Evolutionary conservation across 2,797 vertebrate genomes (phyloP).

Genomic region (Pantherophis vulpinus): DNA sequence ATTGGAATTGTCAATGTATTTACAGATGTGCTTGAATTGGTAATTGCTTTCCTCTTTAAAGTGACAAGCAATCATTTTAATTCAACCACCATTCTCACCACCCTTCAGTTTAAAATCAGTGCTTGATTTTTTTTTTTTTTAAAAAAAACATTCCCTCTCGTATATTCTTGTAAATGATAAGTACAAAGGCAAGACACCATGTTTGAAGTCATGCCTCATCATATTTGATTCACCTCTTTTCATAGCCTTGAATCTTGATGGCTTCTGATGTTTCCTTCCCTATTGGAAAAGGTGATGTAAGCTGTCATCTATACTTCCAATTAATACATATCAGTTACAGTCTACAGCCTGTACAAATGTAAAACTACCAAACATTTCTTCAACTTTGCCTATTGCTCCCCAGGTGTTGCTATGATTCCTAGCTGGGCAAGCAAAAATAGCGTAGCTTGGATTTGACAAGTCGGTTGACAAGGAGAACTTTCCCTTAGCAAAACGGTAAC

Average conservation of each 20-base stretch:
- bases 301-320: conserved; percentile 89
- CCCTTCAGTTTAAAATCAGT: conserved; percentile 55
- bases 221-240: conserved; percentile 70
- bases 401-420: conserved; percentile 80
- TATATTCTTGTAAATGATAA: conserved; percentile 71
- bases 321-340: conserved; percentile 89
- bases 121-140: conserved; percentile 58
- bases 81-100: not conserved
- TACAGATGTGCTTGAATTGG: conserved; percentile 66
- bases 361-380: conserved; percentile 71
- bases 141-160: conserved; percentile 48
- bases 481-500: conserved; percentile 28
- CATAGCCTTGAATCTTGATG: conserved; percentile 71
- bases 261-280: conserved; percentile 65
- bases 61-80: conserved; percentile 50
- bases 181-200: conserved; percentile 68
- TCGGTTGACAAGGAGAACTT: conserved; percentile 52
- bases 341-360: conserved; percentile 74
- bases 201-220: conserved; percentile 76
- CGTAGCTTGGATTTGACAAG: conserved; percentile 51
- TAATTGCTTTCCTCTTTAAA: conserved; percentile 65
- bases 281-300: conserved; percentile 69
- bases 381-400: conserved; percentile 77
- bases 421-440: conserved; percentile 51
- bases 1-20: conserved; percentile 70